Percentiles rank a stretch among this genome's conserved stretches.
Evolutionary conservation across 2,888 invertebrate species (phyloP).

Genomic region (Chamaedrilus cognettii): DNA sequence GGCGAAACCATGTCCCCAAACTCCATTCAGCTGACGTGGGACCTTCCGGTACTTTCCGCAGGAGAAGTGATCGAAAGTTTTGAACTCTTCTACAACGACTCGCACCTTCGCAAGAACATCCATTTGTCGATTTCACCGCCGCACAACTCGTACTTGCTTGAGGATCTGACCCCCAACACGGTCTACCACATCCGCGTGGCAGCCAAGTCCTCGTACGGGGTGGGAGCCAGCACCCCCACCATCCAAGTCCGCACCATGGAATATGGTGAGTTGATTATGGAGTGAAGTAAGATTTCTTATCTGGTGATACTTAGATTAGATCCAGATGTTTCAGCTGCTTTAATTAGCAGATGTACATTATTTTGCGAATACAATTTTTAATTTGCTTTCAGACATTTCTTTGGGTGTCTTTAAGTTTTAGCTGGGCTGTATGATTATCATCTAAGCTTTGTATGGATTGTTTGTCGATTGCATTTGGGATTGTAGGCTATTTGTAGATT

Average conservation of each 20-base stretch:
- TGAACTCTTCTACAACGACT: slow-evolving; percentile 89
- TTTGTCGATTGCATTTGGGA: too few relatives aligned
- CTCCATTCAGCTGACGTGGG: slow-evolving; percentile 89
- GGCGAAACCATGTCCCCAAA: slow-evolving; percentile 68
- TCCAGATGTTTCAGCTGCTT: background rate
- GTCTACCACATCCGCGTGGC: slow-evolving; percentile 97
- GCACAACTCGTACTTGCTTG: slow-evolving; percentile 71
- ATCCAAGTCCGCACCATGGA: slow-evolving; percentile 94
- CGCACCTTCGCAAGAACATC: slow-evolving; percentile 47
- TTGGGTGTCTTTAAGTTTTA: too few relatives aligned
- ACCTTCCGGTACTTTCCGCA: slow-evolving; percentile 72
- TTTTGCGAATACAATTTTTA: too few relatives aligned
- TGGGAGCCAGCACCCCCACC: slow-evolving; percentile 86
- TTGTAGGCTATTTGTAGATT: too few relatives aligned
- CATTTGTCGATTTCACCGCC: slow-evolving; percentile 49
- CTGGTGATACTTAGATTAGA: too few relatives aligned
- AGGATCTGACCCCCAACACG: slow-evolving; percentile 92
- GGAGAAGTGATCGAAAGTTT: slow-evolving; percentile 93
- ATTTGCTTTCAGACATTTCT: too few relatives aligned
- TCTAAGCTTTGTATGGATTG: too few relatives aligned
- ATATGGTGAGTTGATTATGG: slow-evolving; percentile 84
- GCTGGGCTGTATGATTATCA: too few relatives aligned
- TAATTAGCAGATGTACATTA: background rate
- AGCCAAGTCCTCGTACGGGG: slow-evolving; percentile 85
- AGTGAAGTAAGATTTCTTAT: too few relatives aligned